phyloP scores from a whole-genome alignment of 2,113 vertebrate species.

The Sander lucioperca region DNA sequence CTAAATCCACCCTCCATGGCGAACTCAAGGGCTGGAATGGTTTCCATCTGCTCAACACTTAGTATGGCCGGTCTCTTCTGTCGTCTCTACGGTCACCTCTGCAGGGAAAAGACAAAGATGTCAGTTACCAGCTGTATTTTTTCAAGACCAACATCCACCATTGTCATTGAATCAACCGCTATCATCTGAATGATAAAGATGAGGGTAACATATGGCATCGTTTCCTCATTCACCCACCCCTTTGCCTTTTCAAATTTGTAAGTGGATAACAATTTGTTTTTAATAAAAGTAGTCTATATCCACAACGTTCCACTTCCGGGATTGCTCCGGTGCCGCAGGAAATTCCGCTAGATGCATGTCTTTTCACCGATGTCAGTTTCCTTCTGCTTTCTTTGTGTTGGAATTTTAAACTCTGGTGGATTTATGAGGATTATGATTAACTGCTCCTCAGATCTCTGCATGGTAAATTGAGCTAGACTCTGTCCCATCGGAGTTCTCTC shows the following conservation, averaged over 20 bases:
- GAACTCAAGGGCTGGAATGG: conserved; percentile 61
- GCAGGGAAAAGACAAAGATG: conserved; percentile 28
- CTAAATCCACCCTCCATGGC: conserved; percentile 23
- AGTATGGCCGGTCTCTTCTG: conserved; percentile 87
- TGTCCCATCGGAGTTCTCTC: no score
- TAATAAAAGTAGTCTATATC: not conserved
- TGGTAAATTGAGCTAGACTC: no score
- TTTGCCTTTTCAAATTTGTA: conserved; percentile 4
- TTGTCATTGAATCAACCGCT: conserved; percentile 21
- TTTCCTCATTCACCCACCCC: not conserved
- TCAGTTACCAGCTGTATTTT: not conserved
- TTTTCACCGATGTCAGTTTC: no score
- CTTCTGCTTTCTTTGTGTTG: no score
- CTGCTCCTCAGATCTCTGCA: no score
- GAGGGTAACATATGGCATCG: not conserved
- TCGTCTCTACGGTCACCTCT: conserved; percentile 87
- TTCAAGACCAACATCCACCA: not conserved
- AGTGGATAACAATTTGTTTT: conserved; percentile 1
- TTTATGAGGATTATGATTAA: no score
- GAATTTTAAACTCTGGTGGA: no score
- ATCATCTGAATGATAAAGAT: not conserved
- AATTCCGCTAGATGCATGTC: no score
- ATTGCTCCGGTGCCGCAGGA: no score
- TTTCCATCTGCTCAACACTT: conserved; percentile 40
- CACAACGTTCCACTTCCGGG: no score